Conservation (phyloP, 1,140 invertebrate species). For the Drosophila insularis region DNA sequence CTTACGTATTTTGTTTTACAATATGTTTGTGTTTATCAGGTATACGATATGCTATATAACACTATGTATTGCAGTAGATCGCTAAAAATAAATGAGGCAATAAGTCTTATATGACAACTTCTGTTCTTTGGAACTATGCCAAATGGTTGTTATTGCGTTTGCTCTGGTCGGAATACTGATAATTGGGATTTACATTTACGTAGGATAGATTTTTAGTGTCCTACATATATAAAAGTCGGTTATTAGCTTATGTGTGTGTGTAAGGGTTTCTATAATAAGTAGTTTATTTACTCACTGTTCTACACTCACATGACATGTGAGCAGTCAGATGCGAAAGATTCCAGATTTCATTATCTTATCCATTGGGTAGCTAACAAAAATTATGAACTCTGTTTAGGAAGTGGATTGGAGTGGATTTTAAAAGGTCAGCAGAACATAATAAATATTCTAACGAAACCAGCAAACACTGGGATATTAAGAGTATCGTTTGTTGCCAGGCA, state of each 20-base stretch:
- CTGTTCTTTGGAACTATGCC: background rate
- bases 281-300: conserved; percentile 11
- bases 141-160: background rate
- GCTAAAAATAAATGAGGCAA: conserved; percentile 59
- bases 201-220: conserved; percentile 5
- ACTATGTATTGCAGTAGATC: conserved; percentile 23
- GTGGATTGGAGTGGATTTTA: background rate
- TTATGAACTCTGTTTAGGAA: conserved; percentile 55
- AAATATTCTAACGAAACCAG: background rate
- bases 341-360: conserved; percentile 37
- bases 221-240: conserved; percentile 4
- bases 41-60: conserved; percentile 50
- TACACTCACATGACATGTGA: conserved; percentile 49
- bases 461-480: background rate
- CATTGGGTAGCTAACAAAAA: conserved; percentile 10
- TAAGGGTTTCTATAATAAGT: conserved; percentile 4
- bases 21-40: conserved; percentile 48
- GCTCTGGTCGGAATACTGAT: background rate
- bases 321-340: background rate
- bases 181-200: background rate
- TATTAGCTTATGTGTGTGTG: background rate
- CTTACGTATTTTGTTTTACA: conserved; percentile 72
- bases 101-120: conserved; percentile 5
- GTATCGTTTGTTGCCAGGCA: background rate
- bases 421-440: background rate